Evolutionary conservation across 2,113 vertebrate genomes (phyloP), one percentile per base, ranked within the genome.

Genomic region (Passer domesticus): DNA sequence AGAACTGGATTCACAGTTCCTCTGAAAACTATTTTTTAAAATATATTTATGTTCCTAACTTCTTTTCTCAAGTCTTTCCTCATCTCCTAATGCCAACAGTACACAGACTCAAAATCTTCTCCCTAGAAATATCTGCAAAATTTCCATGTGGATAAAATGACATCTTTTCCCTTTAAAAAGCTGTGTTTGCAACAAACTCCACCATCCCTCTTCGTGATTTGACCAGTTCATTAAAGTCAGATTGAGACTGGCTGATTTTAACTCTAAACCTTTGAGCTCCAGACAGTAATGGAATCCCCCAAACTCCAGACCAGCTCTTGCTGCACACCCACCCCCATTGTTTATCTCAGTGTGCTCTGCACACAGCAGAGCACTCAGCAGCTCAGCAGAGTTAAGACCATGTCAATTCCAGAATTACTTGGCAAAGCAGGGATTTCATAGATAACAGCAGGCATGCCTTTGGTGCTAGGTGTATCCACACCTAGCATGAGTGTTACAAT

Each of bases 401-500:
- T 3, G 6, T 2, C 43, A 39, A 2, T 59, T 59, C 31, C 33
- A 77, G 49, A 67, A 73, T 35, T 58, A 22, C 16, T 25, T 4
- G 27, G 35, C 39, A 64, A 73, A 74, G 12, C 19, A 60, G 30
- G 33, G 22, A 43, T 84, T 55, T 47, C 60, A 24, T 0, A 30
- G 18, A 24, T 16, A 37, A 23, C 70, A 77, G 24, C 13, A 63
- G 8, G 10, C 30, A 21, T 0, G 2, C 33, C 44, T 41, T 37
- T 49, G 46, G 6, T 41, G 49, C 24, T 18, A 13, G 53, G 7
- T 19, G 35, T n/a, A n/a, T n/a, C n/a, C n/a, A n/a, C n/a, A n/a
- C n/a, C n/a, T n/a, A 56, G 17, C 41, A 46, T 0, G 3, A 4
- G 3, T 35, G 20, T 15, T 60, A 8, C 23, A 52, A 5, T 16